Evolutionary conservation across 2,888 invertebrate species (phyloP).

Genomic region (Mesodorylaimus sp.): DNA sequence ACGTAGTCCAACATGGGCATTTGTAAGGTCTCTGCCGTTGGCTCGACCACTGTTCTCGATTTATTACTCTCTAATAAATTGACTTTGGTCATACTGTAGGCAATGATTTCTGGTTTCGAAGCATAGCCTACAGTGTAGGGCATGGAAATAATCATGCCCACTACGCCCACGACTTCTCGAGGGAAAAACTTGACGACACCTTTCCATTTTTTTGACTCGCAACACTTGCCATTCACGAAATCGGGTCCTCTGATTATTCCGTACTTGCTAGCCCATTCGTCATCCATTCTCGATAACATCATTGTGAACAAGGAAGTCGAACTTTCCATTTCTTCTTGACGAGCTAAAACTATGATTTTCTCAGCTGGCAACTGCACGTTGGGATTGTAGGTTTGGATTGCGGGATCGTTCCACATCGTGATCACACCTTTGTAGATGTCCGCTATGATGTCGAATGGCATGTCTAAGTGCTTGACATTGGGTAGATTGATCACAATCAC

Average conservation of each 20-base stretch:
- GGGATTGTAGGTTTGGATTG: not conserved
- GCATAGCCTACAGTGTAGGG: not conserved
- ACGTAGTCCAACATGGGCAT: too few relatives aligned
- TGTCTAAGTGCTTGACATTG: not conserved
- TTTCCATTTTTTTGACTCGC: not conserved
- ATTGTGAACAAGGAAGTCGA: not conserved
- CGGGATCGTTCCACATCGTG: not conserved
- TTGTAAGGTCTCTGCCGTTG: too few relatives aligned
- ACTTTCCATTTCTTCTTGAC: not conserved
- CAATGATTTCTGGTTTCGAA: not conserved
- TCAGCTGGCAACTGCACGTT: not conserved
- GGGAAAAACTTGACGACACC: not conserved
- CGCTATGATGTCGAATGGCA: not conserved
- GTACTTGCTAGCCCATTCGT: not conserved
- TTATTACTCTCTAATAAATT: too few relatives aligned
- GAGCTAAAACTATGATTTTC: not conserved
- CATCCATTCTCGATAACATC: not conserved
- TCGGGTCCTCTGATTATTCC: not conserved
- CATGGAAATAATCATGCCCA: not conserved
- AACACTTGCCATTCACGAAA: not conserved
- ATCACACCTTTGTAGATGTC: slow-evolving; percentile 1
- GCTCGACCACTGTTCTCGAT: too few relatives aligned
- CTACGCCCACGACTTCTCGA: not conserved
- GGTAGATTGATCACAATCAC: slow-evolving; percentile 1
- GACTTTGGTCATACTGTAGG: too few relatives aligned